Evolutionary conservation across 2,888 invertebrate genomes (phyloP).

Genomic region (Apodemia mormo): DNA sequence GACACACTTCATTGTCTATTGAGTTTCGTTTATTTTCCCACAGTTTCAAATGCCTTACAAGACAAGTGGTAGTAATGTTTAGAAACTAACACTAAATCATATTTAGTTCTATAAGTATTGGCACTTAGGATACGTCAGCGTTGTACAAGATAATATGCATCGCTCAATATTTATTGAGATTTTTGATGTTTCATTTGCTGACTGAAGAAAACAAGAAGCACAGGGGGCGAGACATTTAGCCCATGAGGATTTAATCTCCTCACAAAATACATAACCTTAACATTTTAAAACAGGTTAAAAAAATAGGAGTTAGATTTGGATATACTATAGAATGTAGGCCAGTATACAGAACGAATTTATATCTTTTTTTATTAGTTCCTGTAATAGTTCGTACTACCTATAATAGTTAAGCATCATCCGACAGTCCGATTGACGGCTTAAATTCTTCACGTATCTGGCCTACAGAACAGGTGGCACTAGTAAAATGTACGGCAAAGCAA

Average conservation of each 20-base stretch:
- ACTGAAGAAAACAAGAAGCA: conserved; percentile 78
- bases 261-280: conserved; percentile 73
- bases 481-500: conserved; percentile 50
- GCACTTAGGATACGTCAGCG: not conserved
- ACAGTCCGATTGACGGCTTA: conserved; percentile 23
- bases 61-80: no score
- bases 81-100: no score
- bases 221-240: conserved; percentile 64
- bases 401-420: conserved; percentile 32
- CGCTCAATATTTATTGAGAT: conserved; percentile 48
- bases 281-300: conserved; percentile 79
- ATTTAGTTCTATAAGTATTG: no score
- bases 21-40: no score
- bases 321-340: conserved; percentile 59
- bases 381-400: conserved; percentile 23
- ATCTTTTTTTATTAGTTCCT: conserved; percentile 27
- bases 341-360: conserved; percentile 27
- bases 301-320: conserved; percentile 81
- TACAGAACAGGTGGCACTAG: conserved; percentile 51
- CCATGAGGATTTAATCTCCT: conserved; percentile 56
- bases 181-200: conserved; percentile 52
- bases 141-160: conserved; percentile 34
- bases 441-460: conserved; percentile 43
- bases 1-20: no score
- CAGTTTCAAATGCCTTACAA: no score